Base-by-base conservation (phyloP, 2,888 invertebrate species). In the Pristionchus japonicus region DNA sequence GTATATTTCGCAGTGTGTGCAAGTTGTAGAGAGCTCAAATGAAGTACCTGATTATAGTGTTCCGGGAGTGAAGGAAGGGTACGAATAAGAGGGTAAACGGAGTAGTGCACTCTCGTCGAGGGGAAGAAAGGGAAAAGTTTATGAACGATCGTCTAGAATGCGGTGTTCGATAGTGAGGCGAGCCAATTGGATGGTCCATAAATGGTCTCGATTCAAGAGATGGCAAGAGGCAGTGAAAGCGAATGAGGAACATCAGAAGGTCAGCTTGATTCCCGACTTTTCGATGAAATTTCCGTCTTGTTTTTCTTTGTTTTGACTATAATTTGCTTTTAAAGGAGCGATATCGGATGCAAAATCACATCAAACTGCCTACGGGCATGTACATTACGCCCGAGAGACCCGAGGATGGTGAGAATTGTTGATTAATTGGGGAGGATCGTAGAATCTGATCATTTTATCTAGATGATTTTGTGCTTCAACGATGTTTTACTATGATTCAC, bases 341-440 rank as follows among this genome's bases (percentile, higher is more conserved):
- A 74, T 74, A 90, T 85, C 83, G 90, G 20, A 74, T 91, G 83
- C 88, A 90, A 83, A 93, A 92, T 82, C 89, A 89, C 77, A 91
- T 93, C 77, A 91, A 90, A 85, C 80, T 92, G 15, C 91, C 91
- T n/a, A 92, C 92, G 52, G 93, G 91, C n/a, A 80, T 92, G 27
- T 93, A 93, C 86, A 91, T 93, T 27, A 92, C 92, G 20, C 93
- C 93, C 13, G 94, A 94, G 85, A 89, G 90, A 67, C 91, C 90
- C 1, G 92, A 92, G 70, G 90, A 93, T 89, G 90, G 93, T 93
- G 57, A 86, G 91, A 47, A 74, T 27, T 43, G 43, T 77, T 27
- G 43, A 43, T 77, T 77, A 13, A 77, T 17, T 13, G 27, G 40
- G 3, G 77, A n/a, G 74, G 37, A 27, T 89, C 86, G n/a, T 37